Evolutionary conservation across 2,888 invertebrate genomes (phyloP).

Genomic region (Dolomedes plantarius): DNA sequence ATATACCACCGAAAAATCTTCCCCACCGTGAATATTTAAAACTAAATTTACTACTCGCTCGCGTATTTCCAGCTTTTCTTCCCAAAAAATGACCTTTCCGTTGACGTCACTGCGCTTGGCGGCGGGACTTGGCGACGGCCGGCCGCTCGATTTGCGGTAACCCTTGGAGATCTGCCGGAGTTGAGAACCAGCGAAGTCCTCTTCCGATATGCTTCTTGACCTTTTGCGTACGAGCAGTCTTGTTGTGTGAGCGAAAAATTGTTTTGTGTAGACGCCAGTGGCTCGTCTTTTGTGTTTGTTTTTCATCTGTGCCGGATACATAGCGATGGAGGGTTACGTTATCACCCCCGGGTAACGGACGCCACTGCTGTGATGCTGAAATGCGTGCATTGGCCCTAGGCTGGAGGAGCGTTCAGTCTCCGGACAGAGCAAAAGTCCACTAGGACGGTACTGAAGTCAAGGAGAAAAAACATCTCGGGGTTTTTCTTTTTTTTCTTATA

Average conservation of each 20-base stretch:
- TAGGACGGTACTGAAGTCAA: too few relatives aligned
- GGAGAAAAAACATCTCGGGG: too few relatives aligned
- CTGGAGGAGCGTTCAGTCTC: too few relatives aligned
- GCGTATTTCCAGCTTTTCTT: too few relatives aligned
- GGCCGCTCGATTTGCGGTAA: neutral
- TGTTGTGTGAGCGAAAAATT: neutral
- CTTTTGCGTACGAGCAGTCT: neutral
- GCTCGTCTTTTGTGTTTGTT: neutral
- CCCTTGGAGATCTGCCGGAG: neutral
- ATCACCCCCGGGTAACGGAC: neutral
- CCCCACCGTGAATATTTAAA: neutral
- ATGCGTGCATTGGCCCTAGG: neutral
- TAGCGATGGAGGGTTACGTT: neutral
- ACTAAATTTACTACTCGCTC: neutral
- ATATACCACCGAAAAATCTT: too few relatives aligned
- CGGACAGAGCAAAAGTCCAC: too few relatives aligned
- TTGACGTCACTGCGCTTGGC: neutral
- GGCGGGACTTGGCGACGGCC: neutral
- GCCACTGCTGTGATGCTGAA: neutral
- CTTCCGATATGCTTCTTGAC: slow-evolving; percentile 3
- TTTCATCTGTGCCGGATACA: neutral
- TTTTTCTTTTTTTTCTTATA: too few relatives aligned
- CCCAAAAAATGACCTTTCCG: slow-evolving; percentile 2
- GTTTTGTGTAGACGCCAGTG: neutral
- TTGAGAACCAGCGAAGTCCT: neutral